Base-by-base conservation (phyloP, 2,888 invertebrate species). In the Linnaemya tessellans region DNA sequence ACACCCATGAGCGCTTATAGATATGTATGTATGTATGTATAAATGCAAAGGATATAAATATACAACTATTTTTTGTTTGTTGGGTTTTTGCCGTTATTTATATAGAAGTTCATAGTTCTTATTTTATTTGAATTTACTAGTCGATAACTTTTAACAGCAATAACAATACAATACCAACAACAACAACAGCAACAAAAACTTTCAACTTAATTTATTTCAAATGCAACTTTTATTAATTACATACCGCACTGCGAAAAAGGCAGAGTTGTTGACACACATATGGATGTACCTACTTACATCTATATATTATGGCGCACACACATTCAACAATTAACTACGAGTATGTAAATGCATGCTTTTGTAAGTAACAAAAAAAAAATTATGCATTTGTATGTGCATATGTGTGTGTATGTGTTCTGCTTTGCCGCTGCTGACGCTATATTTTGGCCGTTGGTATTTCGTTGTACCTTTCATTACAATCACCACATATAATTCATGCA, bases 191-290 rank as follows among this genome's bases (percentile, higher is more conserved):
- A 67, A 56, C n/a, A 62, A 41, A 70, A 79, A 85, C 67, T 64
- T 85, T 80, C 54, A 85, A 82, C 85, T 85, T 85, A 85, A 85
- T 85, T 85, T 85, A 85, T 85, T 85, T 85, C 79, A 80, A 85
- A 85, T 82, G 22, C 79, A 82, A 82, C 65, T 82, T 85, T 85
- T 85, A 85, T 85, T 85, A 82, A 85, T 85, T 85, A 85, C 85
- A 80, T 85, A 75, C 85, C 85, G 85, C 85, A 85, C 85, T 85
- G 85, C 85, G 85, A 85, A 82, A 85, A 82, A 60, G 77, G 75
- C 79, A 58, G 64, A 85, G 71, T 80, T 82, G 85, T 85, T 85
- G 85, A 75, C 82, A 84, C 74, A 78, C 78, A 78, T 80, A 20
- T 35, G 35, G 22, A 41, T 25, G 60, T 60, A 46, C 64, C 25